Evolutionary conservation across 1,140 invertebrate species (phyloP), one percentile per base, ranked within the genome.

Genomic region (Hypothenemus hampei): DNA sequence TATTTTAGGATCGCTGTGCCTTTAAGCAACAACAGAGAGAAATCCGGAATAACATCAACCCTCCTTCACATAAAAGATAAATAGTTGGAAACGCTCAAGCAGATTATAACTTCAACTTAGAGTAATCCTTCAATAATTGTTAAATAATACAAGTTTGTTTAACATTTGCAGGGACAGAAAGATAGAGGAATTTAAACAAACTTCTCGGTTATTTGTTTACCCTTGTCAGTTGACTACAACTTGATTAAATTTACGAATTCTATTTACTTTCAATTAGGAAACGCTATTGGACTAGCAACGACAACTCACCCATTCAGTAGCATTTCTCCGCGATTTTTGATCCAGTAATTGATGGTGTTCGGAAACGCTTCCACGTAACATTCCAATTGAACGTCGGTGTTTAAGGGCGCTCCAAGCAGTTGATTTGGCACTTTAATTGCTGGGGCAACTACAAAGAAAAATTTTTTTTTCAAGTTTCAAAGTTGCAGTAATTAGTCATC

Each of bases 311-410:
- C 85, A 66, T 88, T 84, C 21, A 88, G 73, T 6, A 89, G 71
- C 83, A 91, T 88, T 69, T 87, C 84, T 29, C 81, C 81, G 13
- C 81, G 73, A 62, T 88, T 86, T 68, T 84, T 86, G 54, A 85
- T 78, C 88, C 88, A 92, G 71, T 87, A 89, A 72, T 87, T 90
- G 59, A 89, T 84, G 21, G 86, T 86, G 55, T 87, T 86, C 3
- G 89, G 89, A 61, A 83, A 88, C 1, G 89, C 87, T 66, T 90
- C 87, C 22, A 91, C 85, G 66, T 85, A 81, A 70, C 88, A 91
- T 67, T 88, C 83, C 41, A 92, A 75, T 63, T 84, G 81, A 20
- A 92, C 87, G 67, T 89, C 82, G 1, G 84, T 88, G 43, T 83
- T 87, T 24, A 89, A 69, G 23, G 88, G 88, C 3, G 87, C 85